A percentile compares a stretch with the other conserved stretches of the same genome.
Conservation (phyloP, 2,888 invertebrate species). For the Philereme vetulata region DNA sequence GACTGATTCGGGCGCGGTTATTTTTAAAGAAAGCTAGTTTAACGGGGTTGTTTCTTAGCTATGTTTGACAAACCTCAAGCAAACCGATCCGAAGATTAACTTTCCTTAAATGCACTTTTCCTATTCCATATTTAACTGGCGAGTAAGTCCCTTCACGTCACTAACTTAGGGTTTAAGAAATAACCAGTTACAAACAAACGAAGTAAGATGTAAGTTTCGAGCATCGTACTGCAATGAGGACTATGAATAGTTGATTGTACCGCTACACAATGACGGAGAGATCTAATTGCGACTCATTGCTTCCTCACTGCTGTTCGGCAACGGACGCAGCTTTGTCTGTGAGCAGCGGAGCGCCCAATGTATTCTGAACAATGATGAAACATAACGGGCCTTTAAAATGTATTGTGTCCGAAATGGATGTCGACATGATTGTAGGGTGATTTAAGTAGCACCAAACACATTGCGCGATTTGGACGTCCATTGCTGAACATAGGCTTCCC, state of each 20-base stretch:
- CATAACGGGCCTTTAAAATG: slow-evolving; percentile 4
- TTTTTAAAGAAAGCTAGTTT: too few species aligned
- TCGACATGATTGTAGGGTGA: too few species aligned
- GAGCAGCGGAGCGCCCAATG: slow-evolving; percentile 22
- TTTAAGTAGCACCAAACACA: too few species aligned
- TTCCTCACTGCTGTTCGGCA: slow-evolving; percentile 16
- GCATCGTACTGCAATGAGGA: background rate
- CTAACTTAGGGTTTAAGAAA: background rate
- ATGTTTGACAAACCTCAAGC: too few species aligned
- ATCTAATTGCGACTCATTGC: slow-evolving; percentile 19
- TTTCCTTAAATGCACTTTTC: too few species aligned
- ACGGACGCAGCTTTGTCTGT: slow-evolving; percentile 13
- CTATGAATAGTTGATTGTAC: background rate
- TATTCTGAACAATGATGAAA: slow-evolving; percentile 11
- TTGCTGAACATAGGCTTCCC: too few species aligned
- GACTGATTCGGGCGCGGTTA: too few species aligned
- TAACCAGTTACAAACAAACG: background rate
- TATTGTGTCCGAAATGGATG: slow-evolving; percentile 10
- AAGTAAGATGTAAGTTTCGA: background rate
- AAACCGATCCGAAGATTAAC: too few species aligned
- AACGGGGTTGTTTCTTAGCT: too few species aligned
- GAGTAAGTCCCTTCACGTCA: too few species aligned
- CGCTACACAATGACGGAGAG: background rate
- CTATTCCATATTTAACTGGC: too few species aligned
- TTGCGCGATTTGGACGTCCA: too few species aligned